Evolutionary conservation across 2,888 invertebrate genomes (phyloP).

Genomic region (Protodeltote pygarga): DNA sequence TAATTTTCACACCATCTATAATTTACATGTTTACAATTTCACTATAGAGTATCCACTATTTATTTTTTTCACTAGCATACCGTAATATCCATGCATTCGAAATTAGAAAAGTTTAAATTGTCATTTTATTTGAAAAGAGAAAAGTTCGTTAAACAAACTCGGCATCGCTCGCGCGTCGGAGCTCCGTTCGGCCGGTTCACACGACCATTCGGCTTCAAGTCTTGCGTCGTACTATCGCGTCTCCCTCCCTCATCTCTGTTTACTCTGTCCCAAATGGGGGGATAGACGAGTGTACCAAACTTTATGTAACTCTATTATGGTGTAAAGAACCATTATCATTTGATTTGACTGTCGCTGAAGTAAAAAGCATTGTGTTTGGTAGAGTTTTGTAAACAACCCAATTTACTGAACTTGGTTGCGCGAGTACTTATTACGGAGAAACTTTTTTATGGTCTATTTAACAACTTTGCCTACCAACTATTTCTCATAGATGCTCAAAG

Average conservation of each 20-base stretch:
- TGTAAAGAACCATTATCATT: conserved; percentile 57
- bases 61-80: conserved; percentile 50
- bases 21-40: conserved; percentile 78
- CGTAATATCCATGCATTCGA: conserved; percentile 46
- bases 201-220: conserved; percentile 73
- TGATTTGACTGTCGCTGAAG: conserved; percentile 52
- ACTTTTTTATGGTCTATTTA: conserved; percentile 53
- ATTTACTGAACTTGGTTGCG: conserved; percentile 34
- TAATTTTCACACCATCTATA: conserved; percentile 75
- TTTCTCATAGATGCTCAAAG: conserved; percentile 25
- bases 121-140: conserved; percentile 47
- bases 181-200: conserved; percentile 56
- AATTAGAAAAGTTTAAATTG: conserved; percentile 36
- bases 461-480: conserved; percentile 40
- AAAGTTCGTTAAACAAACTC: conserved; percentile 71
- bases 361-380: conserved; percentile 48
- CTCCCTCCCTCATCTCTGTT: conserved; percentile 82
- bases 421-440: conserved; percentile 41
- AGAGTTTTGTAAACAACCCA: conserved; percentile 47
- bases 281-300: conserved; percentile 72
- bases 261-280: conserved; percentile 81
- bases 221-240: conserved; percentile 79
- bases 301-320: conserved; percentile 71
- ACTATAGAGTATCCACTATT: conserved; percentile 53
- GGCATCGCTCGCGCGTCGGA: conserved; percentile 57